These are phyloP conservation scores for Corythoichthys intestinalis DNA, from an alignment of 2,113 vertebrate species.

Conservation along the genomic window DNA sequence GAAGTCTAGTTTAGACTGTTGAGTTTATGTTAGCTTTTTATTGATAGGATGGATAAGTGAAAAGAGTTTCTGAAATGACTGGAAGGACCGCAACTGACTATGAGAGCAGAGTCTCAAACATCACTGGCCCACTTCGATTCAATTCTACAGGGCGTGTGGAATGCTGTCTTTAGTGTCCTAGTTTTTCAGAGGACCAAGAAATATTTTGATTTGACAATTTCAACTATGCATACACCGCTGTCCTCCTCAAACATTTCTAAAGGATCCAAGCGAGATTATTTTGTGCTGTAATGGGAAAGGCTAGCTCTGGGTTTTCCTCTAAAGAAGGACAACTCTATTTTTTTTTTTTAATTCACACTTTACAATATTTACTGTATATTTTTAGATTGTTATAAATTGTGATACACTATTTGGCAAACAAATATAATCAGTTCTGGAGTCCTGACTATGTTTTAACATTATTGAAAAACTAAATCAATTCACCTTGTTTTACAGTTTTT, in stretches of 20 bases:
- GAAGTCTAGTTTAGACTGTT: no score
- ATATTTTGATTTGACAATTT: not conserved
- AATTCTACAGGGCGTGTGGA: not conserved
- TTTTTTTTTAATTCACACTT: not conserved
- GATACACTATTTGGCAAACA: conserved; percentile 38
- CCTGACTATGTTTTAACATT: conserved; percentile 51
- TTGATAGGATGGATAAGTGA: not conserved
- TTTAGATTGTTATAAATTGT: conserved; percentile 20
- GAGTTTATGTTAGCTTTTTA: no score
- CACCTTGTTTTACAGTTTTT: conserved; percentile 50
- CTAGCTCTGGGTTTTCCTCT: not conserved
- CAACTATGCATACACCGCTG: not conserved
- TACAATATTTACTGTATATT: conserved; percentile 12
- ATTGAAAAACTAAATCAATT: conserved; percentile 62
- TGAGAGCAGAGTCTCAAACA: not conserved
- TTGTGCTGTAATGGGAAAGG: not conserved
- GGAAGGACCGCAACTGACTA: not conserved
- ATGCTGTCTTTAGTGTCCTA: not conserved
- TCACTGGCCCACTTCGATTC: not conserved
- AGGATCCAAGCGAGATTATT: not conserved
- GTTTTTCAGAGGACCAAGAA: not conserved
- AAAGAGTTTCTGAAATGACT: not conserved
- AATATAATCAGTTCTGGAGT: conserved; percentile 45
- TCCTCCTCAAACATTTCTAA: not conserved
- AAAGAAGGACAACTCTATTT: no score